phyloP scores from a whole-genome alignment of 1,140 invertebrate genomes.

The Brachionus calyciflorus region DNA sequence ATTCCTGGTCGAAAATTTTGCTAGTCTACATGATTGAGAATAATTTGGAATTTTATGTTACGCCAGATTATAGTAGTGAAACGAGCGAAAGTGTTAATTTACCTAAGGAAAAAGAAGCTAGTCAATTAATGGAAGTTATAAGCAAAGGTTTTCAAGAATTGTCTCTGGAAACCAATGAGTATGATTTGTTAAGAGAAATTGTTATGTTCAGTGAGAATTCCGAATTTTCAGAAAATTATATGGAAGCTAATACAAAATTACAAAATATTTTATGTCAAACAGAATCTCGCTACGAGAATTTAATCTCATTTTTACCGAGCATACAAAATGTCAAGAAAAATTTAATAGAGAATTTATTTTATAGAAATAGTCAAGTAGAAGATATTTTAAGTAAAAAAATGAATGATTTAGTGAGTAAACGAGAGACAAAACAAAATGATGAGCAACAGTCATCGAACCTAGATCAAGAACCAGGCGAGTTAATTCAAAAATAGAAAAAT shows the following conservation, averaged over 20 bases:
- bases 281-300: background rate
- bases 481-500: too few relatives aligned
- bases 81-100: background rate
- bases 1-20: slow-evolving; percentile 7
- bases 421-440: too few relatives aligned
- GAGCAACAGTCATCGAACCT: too few relatives aligned
- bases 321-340: background rate
- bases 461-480: too few relatives aligned
- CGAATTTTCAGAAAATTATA: background rate
- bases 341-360: background rate
- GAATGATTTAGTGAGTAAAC: background rate
- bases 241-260: background rate
- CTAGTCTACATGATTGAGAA: slow-evolving; percentile 36
- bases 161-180: background rate
- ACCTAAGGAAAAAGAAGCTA: background rate
- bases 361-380: background rate
- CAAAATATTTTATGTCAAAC: background rate
- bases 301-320: background rate
- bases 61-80: background rate
- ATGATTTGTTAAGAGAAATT: slow-evolving; percentile 9
- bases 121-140: background rate
- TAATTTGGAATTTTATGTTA: slow-evolving; percentile 35
- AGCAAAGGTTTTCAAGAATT: background rate
- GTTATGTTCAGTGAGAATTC: background rate
- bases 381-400: slow-evolving; percentile 31